phyloP scores from a whole-genome alignment of 92 coral and sea anemone genomes.

The Epizoanthus stellaris region DNA sequence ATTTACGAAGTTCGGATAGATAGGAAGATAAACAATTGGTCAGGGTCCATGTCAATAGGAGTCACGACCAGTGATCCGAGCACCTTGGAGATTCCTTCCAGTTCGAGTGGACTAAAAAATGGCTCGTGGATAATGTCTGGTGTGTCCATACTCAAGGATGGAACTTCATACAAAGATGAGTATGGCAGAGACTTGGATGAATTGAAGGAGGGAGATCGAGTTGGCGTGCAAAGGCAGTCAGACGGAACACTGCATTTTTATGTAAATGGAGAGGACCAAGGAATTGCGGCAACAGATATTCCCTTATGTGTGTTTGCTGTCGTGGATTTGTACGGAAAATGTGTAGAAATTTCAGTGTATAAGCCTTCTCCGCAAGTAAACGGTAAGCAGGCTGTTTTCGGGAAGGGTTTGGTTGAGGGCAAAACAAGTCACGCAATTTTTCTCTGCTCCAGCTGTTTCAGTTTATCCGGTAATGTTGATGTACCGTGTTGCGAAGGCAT shows the following conservation, averaged over 20 bases:
- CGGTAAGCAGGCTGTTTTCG: constrained; percentile 36
- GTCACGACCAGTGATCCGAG: constrained; percentile 85
- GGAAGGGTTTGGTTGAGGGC: not conserved
- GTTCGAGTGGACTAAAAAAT: constrained; percentile 86
- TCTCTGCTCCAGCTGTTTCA: not conserved
- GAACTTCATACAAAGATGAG: constrained; percentile 80
- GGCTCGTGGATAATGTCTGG: constrained; percentile 99
- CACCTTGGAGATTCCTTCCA: constrained; percentile 83
- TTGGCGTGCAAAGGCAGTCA: constrained; percentile 75
- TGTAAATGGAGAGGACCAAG: constrained; percentile 91
- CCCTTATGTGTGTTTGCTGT: constrained; percentile 86
- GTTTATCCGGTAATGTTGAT: not conserved
- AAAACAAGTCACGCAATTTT: constrained; percentile 33
- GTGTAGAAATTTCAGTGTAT: constrained; percentile 86
- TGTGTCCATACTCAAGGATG: constrained; percentile 83
- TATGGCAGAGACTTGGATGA: constrained; percentile 91
- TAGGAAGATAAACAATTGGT: constrained; percentile 87
- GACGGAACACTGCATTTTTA: constrained; percentile 86
- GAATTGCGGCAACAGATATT: constrained; percentile 86
- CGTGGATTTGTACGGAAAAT: constrained; percentile 93
- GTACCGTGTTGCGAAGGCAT: not conserved
- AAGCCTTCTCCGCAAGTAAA: constrained; percentile 58
- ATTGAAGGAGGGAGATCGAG: constrained; percentile 77
- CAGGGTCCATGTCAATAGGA: constrained; percentile 93
- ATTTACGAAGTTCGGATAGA: constrained; percentile 88